phyloP scores from a whole-genome alignment of 2,888 invertebrate species.

The Drosophila nigritarsus region DNA sequence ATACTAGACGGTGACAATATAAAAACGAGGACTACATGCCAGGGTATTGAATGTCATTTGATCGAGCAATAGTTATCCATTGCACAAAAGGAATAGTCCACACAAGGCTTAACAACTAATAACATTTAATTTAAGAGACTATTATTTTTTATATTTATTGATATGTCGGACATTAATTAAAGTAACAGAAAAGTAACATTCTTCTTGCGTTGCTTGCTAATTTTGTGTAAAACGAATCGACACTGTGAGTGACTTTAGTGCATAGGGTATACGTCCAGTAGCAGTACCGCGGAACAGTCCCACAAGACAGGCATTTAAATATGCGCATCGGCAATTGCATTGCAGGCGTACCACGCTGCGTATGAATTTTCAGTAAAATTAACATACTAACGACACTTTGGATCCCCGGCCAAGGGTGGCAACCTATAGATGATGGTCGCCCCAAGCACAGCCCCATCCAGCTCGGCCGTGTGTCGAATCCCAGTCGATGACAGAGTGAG shows the following conservation, averaged over 20 bases:
- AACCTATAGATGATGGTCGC: constrained; percentile 56
- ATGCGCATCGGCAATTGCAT: constrained; percentile 67
- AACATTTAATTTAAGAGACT: neutral
- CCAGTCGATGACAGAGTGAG: constrained; percentile 11
- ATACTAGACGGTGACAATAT: constrained; percentile 35
- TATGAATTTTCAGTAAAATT: constrained; percentile 69
- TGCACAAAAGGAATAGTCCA: neutral
- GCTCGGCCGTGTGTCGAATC: constrained; percentile 2
- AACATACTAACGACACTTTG: constrained; percentile 67
- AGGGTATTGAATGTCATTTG: constrained; percentile 13
- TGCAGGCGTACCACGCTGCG: constrained; percentile 68
- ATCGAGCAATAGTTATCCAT: neutral
- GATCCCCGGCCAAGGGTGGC: constrained; percentile 49
- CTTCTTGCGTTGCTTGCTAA: neutral
- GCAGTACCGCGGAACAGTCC: constrained; percentile 15
- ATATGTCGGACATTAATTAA: neutral
- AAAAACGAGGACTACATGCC: neutral
- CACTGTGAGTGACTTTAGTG: neutral
- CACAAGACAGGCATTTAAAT: constrained; percentile 61
- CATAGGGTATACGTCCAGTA: constrained; percentile 36
- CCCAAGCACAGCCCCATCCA: constrained; percentile 27
- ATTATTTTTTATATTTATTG: neutral
- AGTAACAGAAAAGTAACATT: neutral
- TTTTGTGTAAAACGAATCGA: neutral
- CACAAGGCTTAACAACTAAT: neutral